Evolutionary conservation across 2,797 vertebrate genomes (phyloP), one percentile per base, ranked within the genome.

Genomic region (Psittacula derbiana): DNA sequence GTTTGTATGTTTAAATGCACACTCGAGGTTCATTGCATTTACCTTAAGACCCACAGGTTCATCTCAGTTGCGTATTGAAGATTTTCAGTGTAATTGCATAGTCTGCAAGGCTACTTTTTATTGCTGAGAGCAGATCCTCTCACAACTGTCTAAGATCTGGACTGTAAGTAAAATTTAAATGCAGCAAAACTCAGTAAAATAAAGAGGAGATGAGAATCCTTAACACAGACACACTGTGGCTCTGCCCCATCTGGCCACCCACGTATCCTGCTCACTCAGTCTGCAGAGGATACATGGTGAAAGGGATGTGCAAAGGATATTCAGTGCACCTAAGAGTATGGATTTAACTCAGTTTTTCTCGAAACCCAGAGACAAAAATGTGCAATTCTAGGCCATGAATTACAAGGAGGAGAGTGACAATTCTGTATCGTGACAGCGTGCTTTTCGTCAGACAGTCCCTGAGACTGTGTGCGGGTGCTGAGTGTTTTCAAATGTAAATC

Each of bases 1-100:
- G 64, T 92, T 92, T 84, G 50, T 66, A 16, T 70, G 62, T 90
- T 94, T 95, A 80, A 93, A 87, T 55, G 71, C 55, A 55, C 76
- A 62, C 73, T 81, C 87, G 88, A 93, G 65, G 74, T 93, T 89
- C 74, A 50, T 50, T 86, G 72, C 6, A 8, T 82, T 92, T 92
- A 71, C 66, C 41, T 69, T 36, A 43, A 67, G 20, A 82, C 44
- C 65, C 74, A 66, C 81, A 73, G 57, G 44, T 74, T 90, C 86
- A 38, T 67, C 79, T 69, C 55, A 40, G 71, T 36, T 73, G 47
- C 79, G 55, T 10, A 44, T 4, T 64, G 86, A 52, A 81, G 91
- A 57, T 86, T 92, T 93, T 86, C 72, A 60, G 13, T 50, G 65
- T 15, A 69, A 61, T 27, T 1, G 1, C 53, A 46, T 4, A 44